Percentiles rank a stretch among this genome's conserved stretches.
These are phyloP conservation scores for Hirtodrosophila alboralis DNA, from an alignment of 2,888 invertebrate genomes.

Conservation along the genomic window DNA sequence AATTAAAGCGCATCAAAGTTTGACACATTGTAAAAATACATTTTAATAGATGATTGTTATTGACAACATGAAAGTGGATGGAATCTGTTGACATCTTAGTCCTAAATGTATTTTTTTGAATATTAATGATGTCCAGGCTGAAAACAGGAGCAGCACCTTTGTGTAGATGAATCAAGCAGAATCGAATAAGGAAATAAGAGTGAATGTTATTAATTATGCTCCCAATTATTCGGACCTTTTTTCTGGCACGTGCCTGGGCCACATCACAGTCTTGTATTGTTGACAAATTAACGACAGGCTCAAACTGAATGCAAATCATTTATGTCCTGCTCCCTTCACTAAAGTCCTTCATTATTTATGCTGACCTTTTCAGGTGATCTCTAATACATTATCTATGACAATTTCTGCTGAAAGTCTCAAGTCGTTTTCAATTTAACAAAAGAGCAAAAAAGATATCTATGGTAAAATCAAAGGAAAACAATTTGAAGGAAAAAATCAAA, in stretches of 20 bases:
- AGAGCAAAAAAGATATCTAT: conserved; percentile 29
- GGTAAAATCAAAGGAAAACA: conserved; percentile 7
- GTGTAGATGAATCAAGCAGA: conserved; percentile 1
- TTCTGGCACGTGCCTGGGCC: conserved; percentile 34
- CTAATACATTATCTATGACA: background rate
- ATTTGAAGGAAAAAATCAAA: conserved; percentile 33
- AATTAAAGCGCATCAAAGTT: conserved; percentile 52
- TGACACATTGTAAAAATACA: conserved; percentile 30
- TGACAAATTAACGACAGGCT: conserved; percentile 43
- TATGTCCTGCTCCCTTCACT: conserved; percentile 15
- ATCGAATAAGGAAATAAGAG: conserved; percentile 42
- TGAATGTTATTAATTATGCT: conserved; percentile 53
- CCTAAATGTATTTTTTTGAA: conserved; percentile 45
- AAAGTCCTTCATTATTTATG: conserved; percentile 40
- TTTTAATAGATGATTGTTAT: background rate
- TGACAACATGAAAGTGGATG: background rate
- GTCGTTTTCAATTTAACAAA: conserved; percentile 51
- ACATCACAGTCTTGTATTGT: conserved; percentile 29
- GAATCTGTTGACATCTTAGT: background rate
- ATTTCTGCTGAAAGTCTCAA: background rate
- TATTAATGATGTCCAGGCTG: conserved; percentile 45
- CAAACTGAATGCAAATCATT: conserved; percentile 38
- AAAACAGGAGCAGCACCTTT: conserved; percentile 1
- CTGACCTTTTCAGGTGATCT: conserved; percentile 21
- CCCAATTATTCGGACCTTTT: conserved; percentile 35